Conservation (phyloP, 2,888 invertebrate species). For the Caenorhabditis doughertyi region DNA sequence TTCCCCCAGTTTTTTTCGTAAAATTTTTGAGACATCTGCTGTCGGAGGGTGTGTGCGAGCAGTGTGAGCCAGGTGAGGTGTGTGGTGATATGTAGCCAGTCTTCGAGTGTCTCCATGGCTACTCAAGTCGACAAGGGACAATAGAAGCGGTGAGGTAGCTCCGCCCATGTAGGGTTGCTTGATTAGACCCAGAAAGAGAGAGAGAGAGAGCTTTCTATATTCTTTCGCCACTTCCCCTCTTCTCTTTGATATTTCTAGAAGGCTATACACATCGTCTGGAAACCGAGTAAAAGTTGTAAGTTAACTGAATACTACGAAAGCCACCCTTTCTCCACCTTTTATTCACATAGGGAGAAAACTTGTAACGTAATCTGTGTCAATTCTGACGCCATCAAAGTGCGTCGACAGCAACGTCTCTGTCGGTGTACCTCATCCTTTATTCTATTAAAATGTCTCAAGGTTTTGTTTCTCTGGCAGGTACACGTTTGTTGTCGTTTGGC, state of each 20-base stretch:
- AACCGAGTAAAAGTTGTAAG: not conserved
- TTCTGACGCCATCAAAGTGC: conserved; percentile 52
- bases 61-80: not conserved
- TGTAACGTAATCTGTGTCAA: conserved; percentile 48
- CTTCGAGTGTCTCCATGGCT: conserved; percentile 48
- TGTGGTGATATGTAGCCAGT: conserved; percentile 33
- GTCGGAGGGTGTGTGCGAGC: not conserved
- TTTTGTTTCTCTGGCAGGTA: conserved; percentile 12
- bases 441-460: conserved; percentile 41
- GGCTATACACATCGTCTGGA: not conserved
- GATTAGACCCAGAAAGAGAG: conserved; percentile 32
- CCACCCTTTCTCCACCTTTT: not conserved
- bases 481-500: conserved; percentile 30
- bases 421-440: conserved; percentile 44
- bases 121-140: conserved; percentile 34
- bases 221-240: not conserved
- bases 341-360: not conserved
- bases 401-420: conserved; percentile 5
- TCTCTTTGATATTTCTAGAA: conserved; percentile 14
- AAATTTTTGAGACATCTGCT: conserved; percentile 19
- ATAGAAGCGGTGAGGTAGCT: conserved; percentile 22
- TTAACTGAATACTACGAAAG: not conserved
- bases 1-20: conserved; percentile 29
- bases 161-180: conserved; percentile 34
- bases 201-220: not conserved